Evolutionary conservation across 2,113 vertebrate genomes (phyloP).

Genomic region (Elgaria multicarinata): DNA sequence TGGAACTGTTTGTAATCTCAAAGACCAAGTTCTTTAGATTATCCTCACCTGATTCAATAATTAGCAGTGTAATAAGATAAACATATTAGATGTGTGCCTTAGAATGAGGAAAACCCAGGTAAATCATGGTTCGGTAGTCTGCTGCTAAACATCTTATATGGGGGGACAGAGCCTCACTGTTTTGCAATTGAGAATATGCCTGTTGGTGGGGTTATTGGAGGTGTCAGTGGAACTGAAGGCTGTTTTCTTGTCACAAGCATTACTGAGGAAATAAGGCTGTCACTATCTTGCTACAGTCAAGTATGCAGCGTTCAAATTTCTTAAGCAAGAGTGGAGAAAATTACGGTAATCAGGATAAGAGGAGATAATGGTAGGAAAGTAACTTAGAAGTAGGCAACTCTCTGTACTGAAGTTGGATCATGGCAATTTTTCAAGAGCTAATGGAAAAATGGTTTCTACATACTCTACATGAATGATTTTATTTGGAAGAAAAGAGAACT

Average conservation of each 20-base stretch:
- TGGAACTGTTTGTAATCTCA: not conserved
- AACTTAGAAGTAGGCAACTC: not conserved
- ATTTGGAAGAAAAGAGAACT: not conserved
- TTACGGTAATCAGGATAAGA: not conserved
- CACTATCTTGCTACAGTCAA: not conserved
- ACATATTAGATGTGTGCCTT: not conserved
- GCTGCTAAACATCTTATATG: not conserved
- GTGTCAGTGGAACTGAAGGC: not conserved
- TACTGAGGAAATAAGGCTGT: not conserved
- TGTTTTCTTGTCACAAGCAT: not conserved
- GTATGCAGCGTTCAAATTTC: slow-evolving; percentile 2
- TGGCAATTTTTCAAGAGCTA: not conserved
- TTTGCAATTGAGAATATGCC: not conserved
- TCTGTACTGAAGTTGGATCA: not conserved
- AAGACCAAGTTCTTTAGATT: not conserved
- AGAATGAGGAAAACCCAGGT: not conserved
- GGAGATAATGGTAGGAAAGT: not conserved
- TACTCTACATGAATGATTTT: not conserved
- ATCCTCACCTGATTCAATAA: not conserved
- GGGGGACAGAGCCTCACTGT: not conserved
- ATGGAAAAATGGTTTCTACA: not conserved
- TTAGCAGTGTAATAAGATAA: not conserved
- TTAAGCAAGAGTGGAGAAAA: not conserved
- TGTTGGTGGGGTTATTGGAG: not conserved
- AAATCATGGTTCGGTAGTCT: not conserved